A percentile compares a stretch with the other conserved stretches of the same genome.
Conservation (phyloP, 2,113 vertebrate genomes). For the Mormoops blainvillei region DNA sequence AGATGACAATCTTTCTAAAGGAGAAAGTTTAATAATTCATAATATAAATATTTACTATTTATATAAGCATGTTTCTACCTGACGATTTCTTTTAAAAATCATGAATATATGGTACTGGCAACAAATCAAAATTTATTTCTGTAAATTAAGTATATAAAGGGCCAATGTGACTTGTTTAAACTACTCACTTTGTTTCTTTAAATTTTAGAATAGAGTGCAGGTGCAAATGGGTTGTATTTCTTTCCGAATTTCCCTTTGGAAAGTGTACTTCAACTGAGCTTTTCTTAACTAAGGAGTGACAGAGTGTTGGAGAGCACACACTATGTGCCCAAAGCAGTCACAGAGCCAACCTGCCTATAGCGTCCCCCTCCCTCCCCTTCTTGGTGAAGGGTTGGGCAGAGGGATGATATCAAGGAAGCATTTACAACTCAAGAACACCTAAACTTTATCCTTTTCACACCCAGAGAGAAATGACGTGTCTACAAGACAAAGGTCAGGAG, state of each 20-base stretch:
- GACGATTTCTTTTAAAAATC: background rate
- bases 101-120: background rate
- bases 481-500: background rate
- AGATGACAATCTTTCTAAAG: background rate
- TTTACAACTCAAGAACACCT: background rate
- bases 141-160: background rate
- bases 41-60: background rate
- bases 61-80: background rate
- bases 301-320: background rate
- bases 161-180: background rate
- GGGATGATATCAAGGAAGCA: background rate
- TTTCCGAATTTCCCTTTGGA: background rate
- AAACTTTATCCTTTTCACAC: background rate
- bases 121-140: background rate
- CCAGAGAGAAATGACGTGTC: background rate
- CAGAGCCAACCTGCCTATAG: background rate
- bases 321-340: background rate
- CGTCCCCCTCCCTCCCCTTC: too few species aligned
- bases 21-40: background rate
- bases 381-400: too few species aligned
- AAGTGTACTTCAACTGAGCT: background rate
- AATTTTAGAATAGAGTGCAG: background rate
- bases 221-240: background rate
- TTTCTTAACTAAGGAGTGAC: background rate
- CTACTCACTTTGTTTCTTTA: background rate